Evolutionary conservation across 2,888 invertebrate genomes (phyloP), one percentile per base, ranked within the genome.

Genomic region (Prosopocoilus inquinatus): DNA sequence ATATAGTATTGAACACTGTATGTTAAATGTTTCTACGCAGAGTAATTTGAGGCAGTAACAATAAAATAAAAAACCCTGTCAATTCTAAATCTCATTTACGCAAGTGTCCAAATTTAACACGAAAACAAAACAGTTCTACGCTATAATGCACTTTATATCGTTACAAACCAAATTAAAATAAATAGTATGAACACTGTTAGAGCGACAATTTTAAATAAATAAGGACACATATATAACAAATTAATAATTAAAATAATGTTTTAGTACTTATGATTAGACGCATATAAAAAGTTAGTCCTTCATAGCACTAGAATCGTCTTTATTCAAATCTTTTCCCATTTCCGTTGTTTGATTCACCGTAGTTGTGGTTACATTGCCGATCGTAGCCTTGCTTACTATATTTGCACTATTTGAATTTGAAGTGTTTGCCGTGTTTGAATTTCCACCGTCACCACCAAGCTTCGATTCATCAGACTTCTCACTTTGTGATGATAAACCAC

Each of bases 381-480:
- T 59, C 35, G 57, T 55, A 9, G 60, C 50, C 47, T 61, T 64
- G 47, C 46, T 59, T 36, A 53, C 59, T 33, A 58, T 59, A 53
- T 50, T 58, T 60, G 64, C 51, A 28, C 63, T 64, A 58, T 53
- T 68, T 36, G 63, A 57, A 57, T 63, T 67, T 49, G 54, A 59
- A 32, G 67, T 58, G 48, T 62, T 61, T 45, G 60, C 55, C 5
- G 62, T 50, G 38, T 61, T 62, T 28, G 64, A 57, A 12, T 65
- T 57, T 33, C 58, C 62, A 53, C 59, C 67, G 20, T 75, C 76
- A 28, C n/a, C n/a, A 33, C 61, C 66, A 47, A 75, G 62, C 66
- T 77, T 77, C 28, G 69, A 56, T 50, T 75, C 75, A 32, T 76
- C 76, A 11, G 65, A 55, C 67, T 77, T 77, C 45, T 77, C 77